Evolutionary conservation across 1,140 invertebrate species (phyloP).

Genomic region (Drosophila willistoni): DNA sequence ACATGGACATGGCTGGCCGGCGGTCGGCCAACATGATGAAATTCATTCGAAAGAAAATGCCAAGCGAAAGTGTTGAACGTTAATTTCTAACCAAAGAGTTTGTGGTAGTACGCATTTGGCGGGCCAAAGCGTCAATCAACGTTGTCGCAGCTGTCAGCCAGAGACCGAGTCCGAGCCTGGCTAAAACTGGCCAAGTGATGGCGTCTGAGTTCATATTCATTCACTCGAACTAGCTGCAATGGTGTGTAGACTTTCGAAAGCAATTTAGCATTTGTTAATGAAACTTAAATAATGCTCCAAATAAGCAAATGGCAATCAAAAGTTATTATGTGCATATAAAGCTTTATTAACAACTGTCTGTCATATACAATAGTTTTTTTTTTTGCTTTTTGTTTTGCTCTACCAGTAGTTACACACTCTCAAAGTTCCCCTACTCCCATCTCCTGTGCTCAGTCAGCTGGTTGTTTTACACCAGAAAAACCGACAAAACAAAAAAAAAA

Average conservation of each 20-base stretch:
- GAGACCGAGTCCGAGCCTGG: background rate
- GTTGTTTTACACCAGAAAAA: slow-evolving; percentile 18
- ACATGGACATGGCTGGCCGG: slow-evolving; percentile 1
- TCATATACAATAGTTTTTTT: slow-evolving; percentile 14
- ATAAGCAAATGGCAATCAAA: slow-evolving; percentile 77
- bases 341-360: slow-evolving; percentile 56
- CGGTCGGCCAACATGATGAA: slow-evolving; percentile 7
- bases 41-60: slow-evolving; percentile 58
- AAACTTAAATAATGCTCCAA: slow-evolving; percentile 77
- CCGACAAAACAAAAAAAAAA: background rate
- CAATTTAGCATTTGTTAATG: slow-evolving; percentile 79
- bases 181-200: background rate
- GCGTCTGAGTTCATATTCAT: background rate
- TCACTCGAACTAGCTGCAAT: no score
- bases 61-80: slow-evolving; percentile 72
- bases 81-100: slow-evolving; percentile 50
- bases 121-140: slow-evolving; percentile 66
- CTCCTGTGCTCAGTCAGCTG: slow-evolving; percentile 32
- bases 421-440: background rate
- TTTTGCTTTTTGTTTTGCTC: no score
- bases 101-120: slow-evolving; percentile 62
- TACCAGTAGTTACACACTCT: slow-evolving; percentile 5
- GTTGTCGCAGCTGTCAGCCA: slow-evolving; percentile 54
- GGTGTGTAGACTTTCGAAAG: slow-evolving; percentile 65
- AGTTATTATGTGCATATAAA: slow-evolving; percentile 72